A percentile compares a stretch with the other conserved stretches of the same genome.
phyloP scores from a whole-genome alignment of 1,140 invertebrate species.

The Drosophila pectinifera region DNA sequence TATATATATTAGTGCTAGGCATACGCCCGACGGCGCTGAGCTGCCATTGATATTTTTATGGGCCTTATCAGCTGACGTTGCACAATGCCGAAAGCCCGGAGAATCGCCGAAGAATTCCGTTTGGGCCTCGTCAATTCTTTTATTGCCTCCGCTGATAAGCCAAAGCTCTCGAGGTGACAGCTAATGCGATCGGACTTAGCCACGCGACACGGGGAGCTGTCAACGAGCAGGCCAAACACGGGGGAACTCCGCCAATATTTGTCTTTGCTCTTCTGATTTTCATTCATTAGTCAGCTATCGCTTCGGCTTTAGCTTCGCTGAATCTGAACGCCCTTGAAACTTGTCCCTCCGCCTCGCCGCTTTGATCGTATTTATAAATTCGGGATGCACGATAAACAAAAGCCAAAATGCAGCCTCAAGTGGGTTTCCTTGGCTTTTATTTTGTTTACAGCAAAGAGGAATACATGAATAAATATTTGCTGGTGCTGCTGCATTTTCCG shows the following conservation, averaged over 20 bases:
- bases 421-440: slow-evolving; percentile 33
- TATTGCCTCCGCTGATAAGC: slow-evolving; percentile 25
- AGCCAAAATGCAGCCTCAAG: slow-evolving; percentile 35
- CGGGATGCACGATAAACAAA: slow-evolving; percentile 32
- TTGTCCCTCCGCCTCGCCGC: background rate
- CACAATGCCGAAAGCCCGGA: slow-evolving; percentile 9
- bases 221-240: slow-evolving; percentile 39
- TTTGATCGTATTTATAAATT: slow-evolving; percentile 35
- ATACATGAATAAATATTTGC: slow-evolving; percentile 41
- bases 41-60: slow-evolving; percentile 48
- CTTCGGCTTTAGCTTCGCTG: background rate
- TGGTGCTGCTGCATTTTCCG: slow-evolving; percentile 23
- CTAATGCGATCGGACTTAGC: slow-evolving; percentile 38
- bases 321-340: slow-evolving; percentile 19
- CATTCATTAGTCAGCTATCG: slow-evolving; percentile 14
- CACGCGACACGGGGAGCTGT: slow-evolving; percentile 36
- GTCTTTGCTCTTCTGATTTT: slow-evolving; percentile 38
- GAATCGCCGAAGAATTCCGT: slow-evolving; percentile 7
- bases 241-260: slow-evolving; percentile 30
- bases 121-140: slow-evolving; percentile 21
- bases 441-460: slow-evolving; percentile 38
- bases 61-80: slow-evolving; percentile 35
- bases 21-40: slow-evolving; percentile 12
- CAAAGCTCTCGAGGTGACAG: slow-evolving; percentile 17
- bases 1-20: slow-evolving; percentile 16